Evolutionary conservation across 2,888 invertebrate genomes (phyloP), one percentile per base, ranked within the genome.

Genomic region (Uropetala carovei): DNA sequence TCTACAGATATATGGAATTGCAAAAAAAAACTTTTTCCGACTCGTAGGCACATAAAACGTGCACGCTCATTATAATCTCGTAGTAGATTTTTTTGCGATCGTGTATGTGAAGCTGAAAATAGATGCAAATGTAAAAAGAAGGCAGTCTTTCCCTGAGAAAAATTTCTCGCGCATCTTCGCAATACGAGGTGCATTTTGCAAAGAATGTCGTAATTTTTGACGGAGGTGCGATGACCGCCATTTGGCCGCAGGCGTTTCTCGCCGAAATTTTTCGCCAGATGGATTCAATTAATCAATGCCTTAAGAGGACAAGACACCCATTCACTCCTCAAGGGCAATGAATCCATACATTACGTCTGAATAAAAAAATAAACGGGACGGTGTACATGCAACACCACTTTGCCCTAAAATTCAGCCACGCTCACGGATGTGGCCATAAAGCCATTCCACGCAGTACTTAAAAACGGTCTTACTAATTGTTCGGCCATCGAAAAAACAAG

Each of bases 231-330:
- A 75, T 75, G 75, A 22, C 75, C 75, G 27, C 75, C 13, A 22
- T 14, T 75, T 75, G 75, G 75, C 75, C 68, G 11, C 43, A 16
- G 30, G 22, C 64, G 30, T 13, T 43, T 18, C 5, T 43, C 18
- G 56, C 43, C 18, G 30, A 64, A 89, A 60, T 89, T 64, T 43
- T 64, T 43, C 43, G 27, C 30, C 60, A 30, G 64, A 89, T 89
- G 60, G 58, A 89, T 56, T 68, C 89, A 68, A 89, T 89, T 68
- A 89, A 43, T 89, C 68, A 89, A 60, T 30, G 68, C 89, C 64
- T 18, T 64, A 56, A n/a, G 56, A n/a, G 89, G 64, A 68, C 89
- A 18, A 11, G 64, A 43, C 22, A 11, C 60, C 89, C 43, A 43
- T 64, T 64, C 64, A 10, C 86, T 43, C 56, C 30, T 43, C 89